phyloP scores from a whole-genome alignment of 2,888 invertebrate genomes.

The Unio delphinus region DNA sequence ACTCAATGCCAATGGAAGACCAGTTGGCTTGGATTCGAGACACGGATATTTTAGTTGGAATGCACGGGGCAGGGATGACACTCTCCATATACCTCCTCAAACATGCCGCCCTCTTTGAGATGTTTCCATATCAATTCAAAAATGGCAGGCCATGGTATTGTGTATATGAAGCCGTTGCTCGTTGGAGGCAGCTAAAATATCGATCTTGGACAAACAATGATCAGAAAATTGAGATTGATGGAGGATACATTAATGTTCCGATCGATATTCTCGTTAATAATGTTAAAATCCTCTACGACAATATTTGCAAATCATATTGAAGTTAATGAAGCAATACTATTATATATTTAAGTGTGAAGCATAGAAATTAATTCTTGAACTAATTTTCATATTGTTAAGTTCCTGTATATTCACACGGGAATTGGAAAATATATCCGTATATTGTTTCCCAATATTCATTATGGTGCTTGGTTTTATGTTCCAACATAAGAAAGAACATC shows the following conservation, averaged over 20 bases:
- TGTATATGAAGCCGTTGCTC: constrained; percentile 52
- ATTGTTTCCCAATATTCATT: no score
- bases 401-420: no score
- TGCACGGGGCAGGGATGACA: constrained; percentile 38
- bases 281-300: constrained; percentile 7
- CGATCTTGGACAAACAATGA: constrained; percentile 54
- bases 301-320: no score
- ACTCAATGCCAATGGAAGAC: constrained; percentile 22
- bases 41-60: constrained; percentile 31
- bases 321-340: no score
- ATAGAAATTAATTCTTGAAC: no score
- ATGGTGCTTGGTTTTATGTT: no score
- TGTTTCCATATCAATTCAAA: constrained; percentile 42
- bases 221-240: constrained; percentile 19
- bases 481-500: no score
- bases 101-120: constrained; percentile 30
- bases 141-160: constrained; percentile 27
- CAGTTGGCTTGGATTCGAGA: constrained; percentile 22
- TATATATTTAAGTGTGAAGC: no score
- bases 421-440: no score
- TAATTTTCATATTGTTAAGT: no score
- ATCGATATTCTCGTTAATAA: constrained; percentile 23
- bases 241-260: constrained; percentile 35
- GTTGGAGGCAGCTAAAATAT: constrained; percentile 55
- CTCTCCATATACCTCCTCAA: constrained; percentile 26